phyloP scores from a whole-genome alignment of 2,113 vertebrate species.

The Willisornis vidua region DNA sequence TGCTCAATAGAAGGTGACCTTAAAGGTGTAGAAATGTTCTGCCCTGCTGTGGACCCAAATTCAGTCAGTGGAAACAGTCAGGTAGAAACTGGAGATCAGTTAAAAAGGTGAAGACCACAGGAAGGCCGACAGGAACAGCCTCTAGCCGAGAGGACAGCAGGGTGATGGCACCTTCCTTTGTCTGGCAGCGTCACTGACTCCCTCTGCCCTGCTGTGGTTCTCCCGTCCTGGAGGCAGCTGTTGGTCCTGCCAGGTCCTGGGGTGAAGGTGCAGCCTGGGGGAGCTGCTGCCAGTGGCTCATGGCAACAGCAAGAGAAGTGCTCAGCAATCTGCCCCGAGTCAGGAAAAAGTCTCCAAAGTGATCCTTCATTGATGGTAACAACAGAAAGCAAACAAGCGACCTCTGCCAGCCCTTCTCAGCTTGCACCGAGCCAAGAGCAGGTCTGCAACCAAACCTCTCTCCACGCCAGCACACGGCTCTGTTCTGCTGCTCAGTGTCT shows the following conservation, averaged over 20 bases:
- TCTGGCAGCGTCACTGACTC: neutral
- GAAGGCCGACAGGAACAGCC: neutral
- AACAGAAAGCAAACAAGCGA: constrained; percentile 1
- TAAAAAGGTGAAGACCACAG: neutral
- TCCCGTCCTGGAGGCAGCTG: neutral
- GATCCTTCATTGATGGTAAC: constrained; percentile 1
- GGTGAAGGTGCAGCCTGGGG: neutral
- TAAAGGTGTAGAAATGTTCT: neutral
- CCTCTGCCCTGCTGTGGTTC: neutral
- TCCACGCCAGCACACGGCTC: neutral
- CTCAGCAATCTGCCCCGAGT: neutral
- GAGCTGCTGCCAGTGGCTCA: neutral
- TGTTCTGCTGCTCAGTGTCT: neutral
- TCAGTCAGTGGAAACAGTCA: neutral
- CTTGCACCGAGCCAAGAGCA: constrained; percentile 4
- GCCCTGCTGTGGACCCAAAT: neutral
- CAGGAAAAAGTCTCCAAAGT: constrained; percentile 3
- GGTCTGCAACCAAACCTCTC: neutral
- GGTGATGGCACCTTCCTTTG: neutral
- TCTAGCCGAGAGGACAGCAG: neutral
- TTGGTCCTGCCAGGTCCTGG: neutral
- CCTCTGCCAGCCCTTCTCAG: constrained; percentile 37
- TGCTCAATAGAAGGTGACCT: constrained; percentile 31
- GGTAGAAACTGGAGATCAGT: neutral
- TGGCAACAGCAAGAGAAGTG: neutral